Conservation (phyloP, 1,140 invertebrate genomes). For the Andrena cerasifolii region DNA sequence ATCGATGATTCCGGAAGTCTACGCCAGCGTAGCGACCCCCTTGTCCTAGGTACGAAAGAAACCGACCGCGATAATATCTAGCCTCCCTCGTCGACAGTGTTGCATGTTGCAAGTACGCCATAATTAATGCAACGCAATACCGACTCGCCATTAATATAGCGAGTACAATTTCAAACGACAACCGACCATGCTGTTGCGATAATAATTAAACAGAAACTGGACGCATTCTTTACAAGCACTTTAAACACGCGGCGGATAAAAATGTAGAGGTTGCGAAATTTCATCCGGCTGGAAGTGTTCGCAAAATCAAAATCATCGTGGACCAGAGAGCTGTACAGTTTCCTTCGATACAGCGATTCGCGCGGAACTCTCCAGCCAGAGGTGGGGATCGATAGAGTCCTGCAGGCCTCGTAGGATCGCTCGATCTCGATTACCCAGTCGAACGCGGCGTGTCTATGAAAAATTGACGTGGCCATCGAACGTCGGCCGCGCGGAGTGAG, state of each 20-base stretch:
- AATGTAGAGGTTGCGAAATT: too few species aligned
- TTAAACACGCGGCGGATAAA: too few species aligned
- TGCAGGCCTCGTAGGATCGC: neutral
- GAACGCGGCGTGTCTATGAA: slow-evolving; percentile 9
- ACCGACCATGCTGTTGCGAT: neutral
- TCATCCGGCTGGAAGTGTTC: too few species aligned
- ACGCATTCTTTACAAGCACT: too few species aligned
- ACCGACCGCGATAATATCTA: too few species aligned
- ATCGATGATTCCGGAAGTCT: slow-evolving; percentile 27
- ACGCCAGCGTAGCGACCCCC: too few species aligned
- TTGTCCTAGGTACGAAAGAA: too few species aligned
- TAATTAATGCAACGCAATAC: slow-evolving; percentile 38
- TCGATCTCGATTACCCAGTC: slow-evolving; percentile 21
- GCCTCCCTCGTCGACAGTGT: neutral
- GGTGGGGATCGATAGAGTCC: neutral
- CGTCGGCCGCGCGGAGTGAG: neutral
- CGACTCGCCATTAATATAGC: neutral
- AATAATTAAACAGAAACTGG: slow-evolving; percentile 29
- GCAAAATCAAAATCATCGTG: too few species aligned
- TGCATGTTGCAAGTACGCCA: neutral
- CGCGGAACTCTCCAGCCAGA: too few species aligned
- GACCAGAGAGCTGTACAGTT: too few species aligned
- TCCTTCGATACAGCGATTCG: neutral
- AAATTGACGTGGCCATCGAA: slow-evolving; percentile 30
- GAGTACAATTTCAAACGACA: slow-evolving; percentile 34